phyloP scores from a whole-genome alignment of 1,140 invertebrate genomes.

The Drosophila pallidifrons region DNA sequence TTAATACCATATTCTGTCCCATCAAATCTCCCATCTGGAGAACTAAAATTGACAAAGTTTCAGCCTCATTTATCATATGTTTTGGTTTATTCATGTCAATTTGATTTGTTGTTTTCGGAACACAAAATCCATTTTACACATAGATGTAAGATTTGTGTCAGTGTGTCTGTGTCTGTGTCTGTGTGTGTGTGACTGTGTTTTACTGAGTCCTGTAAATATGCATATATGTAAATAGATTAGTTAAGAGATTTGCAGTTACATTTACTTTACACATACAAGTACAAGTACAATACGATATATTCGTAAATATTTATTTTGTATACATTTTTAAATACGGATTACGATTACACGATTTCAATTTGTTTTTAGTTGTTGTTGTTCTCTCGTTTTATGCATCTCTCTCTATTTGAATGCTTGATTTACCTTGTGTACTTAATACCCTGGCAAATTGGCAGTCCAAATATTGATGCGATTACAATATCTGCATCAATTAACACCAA shows the following conservation, averaged over 20 bases:
- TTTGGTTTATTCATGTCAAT: constrained; percentile 77
- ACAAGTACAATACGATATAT: constrained; percentile 57
- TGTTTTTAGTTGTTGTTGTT: constrained; percentile 42
- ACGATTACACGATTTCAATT: constrained; percentile 48
- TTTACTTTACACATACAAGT: constrained; percentile 74
- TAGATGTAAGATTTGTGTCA: constrained; percentile 33
- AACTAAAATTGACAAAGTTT: constrained; percentile 23
- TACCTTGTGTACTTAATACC: background rate
- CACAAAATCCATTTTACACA: constrained; percentile 58
- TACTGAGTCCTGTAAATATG: constrained; percentile 43
- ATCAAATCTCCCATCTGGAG: background rate
- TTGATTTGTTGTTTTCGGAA: constrained; percentile 56
- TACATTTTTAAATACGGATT: constrained; percentile 53
- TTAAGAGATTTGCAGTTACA: constrained; percentile 69
- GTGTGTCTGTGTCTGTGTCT: constrained; percentile 5
- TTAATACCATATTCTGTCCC: background rate
- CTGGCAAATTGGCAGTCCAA: constrained; percentile 3
- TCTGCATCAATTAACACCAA: background rate
- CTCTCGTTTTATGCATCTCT: constrained; percentile 18
- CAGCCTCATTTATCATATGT: constrained; percentile 61
- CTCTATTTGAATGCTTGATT: constrained; percentile 16
- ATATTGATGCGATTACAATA: background rate
- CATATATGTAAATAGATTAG: constrained; percentile 54
- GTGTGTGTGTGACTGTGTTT: constrained; percentile 24
- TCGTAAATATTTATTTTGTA: constrained; percentile 65